Conservation (phyloP, 2,888 invertebrate species). For the Stenchaetothrips biformis region DNA sequence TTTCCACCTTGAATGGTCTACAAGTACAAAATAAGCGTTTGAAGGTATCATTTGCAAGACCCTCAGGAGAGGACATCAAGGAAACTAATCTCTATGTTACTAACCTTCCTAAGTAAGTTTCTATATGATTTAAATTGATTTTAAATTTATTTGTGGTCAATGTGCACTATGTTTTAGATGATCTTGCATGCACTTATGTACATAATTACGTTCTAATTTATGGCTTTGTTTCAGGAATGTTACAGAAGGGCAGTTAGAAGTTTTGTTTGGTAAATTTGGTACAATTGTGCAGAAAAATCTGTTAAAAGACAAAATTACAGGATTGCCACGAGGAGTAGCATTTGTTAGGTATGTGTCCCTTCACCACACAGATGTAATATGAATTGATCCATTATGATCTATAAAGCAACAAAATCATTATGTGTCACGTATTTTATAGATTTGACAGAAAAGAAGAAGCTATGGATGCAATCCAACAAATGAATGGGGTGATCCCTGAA, state of each 20-base stretch:
- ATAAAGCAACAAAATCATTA: too few species aligned
- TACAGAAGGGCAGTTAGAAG: constrained; percentile 76
- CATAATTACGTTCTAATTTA: constrained; percentile 11
- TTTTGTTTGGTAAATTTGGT: constrained; percentile 82
- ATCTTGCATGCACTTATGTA: neutral
- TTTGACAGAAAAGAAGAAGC: constrained; percentile 85
- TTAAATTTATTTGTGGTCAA: constrained; percentile 10
- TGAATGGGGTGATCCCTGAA: constrained; percentile 80
- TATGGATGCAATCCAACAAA: constrained; percentile 77
- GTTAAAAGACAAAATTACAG: constrained; percentile 80
- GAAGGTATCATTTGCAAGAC: constrained; percentile 88
- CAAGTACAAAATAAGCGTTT: constrained; percentile 86
- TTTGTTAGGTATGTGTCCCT: constrained; percentile 69
- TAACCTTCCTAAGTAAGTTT: constrained; percentile 69
- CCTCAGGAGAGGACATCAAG: constrained; percentile 86
- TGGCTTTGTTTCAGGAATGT: constrained; percentile 52
- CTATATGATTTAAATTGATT: neutral
- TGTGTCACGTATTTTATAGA: constrained; percentile 48
- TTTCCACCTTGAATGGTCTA: constrained; percentile 79
- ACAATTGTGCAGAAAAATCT: constrained; percentile 89
- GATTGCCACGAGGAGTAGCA: constrained; percentile 83
- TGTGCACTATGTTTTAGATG: constrained; percentile 12
- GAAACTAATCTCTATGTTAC: constrained; percentile 92
- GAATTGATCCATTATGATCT: too few species aligned
- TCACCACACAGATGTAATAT: constrained; percentile 11